Conservation (phyloP, 2,113 vertebrate genomes). For the Sialia sialis region DNA sequence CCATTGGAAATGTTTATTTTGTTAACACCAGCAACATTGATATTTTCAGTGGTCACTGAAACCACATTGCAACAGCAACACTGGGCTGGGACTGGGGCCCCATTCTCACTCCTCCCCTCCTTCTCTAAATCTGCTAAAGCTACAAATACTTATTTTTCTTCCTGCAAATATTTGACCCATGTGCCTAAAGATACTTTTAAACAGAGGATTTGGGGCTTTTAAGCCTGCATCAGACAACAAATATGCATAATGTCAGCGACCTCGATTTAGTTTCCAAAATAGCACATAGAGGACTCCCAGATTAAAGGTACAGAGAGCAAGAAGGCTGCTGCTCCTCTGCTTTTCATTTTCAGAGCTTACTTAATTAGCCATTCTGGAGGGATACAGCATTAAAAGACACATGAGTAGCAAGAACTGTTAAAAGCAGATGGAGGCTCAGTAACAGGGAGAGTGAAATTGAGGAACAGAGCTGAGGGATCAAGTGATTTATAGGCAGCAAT, state of each 20-base stretch:
- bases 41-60: not conserved
- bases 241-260: slow-evolving; percentile 46
- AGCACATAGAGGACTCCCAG: slow-evolving; percentile 40
- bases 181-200: slow-evolving; percentile 12
- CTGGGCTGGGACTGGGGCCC: not conserved
- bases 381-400: slow-evolving; percentile 10
- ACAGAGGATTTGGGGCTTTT: slow-evolving; percentile 35
- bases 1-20: not conserved
- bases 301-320: slow-evolving; percentile 34
- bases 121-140: not conserved
- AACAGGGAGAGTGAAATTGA: slow-evolving; percentile 35
- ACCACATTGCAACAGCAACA: not conserved
- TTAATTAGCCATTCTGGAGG: slow-evolving; percentile 54
- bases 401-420: slow-evolving; percentile 9
- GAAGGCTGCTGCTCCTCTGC: slow-evolving; percentile 45
- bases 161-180: slow-evolving; percentile 36
- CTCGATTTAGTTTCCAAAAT: slow-evolving; percentile 63
- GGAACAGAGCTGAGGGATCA: slow-evolving; percentile 43
- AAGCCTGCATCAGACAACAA: slow-evolving; percentile 59
- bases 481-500: slow-evolving; percentile 53
- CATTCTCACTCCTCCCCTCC: not conserved
- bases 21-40: not conserved
- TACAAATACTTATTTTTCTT: slow-evolving; percentile 11
- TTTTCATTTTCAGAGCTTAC: slow-evolving; percentile 56
- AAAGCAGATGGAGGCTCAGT: slow-evolving; percentile 44